phyloP scores from a whole-genome alignment of 2,888 invertebrate genomes.

The Pasiphila rectangulata region DNA sequence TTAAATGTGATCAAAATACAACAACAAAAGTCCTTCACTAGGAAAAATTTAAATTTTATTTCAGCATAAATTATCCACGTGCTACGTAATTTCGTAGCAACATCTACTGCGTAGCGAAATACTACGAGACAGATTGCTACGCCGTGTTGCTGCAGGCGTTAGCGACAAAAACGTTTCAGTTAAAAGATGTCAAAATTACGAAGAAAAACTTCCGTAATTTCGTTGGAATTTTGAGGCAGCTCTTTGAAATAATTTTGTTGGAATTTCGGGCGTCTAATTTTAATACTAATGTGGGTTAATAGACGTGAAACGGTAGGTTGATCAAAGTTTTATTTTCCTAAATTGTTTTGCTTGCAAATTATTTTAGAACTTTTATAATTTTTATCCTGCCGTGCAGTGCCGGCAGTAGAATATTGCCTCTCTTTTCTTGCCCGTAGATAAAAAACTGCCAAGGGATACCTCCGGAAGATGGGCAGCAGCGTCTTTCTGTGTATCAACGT shows the following conservation, averaged over 20 bases:
- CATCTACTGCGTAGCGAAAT: constrained; percentile 12
- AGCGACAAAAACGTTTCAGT: constrained; percentile 26
- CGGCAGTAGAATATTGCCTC: no score
- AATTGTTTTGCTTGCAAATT: not conserved
- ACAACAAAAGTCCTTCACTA: not conserved
- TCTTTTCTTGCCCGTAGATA: no score
- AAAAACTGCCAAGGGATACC: no score
- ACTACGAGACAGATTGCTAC: constrained; percentile 17
- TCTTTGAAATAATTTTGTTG: constrained; percentile 20
- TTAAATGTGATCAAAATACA: not conserved
- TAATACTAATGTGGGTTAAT: constrained; percentile 24
- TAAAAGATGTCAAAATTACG: constrained; percentile 32
- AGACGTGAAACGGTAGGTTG: constrained; percentile 9
- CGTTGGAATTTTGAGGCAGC: constrained; percentile 25
- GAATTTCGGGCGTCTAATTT: constrained; percentile 18
- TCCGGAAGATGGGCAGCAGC: no score
- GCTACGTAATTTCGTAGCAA: constrained; percentile 15
- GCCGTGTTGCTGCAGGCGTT: constrained; percentile 26
- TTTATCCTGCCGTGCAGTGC: no score
- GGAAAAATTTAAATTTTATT: not conserved
- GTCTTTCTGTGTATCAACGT: no score
- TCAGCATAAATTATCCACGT: constrained; percentile 1
- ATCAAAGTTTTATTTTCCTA: constrained; percentile 5
- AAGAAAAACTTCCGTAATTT: constrained; percentile 30
- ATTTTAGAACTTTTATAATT: not conserved